Evolutionary conservation across 2,797 vertebrate species (phyloP).

Genomic region (Harpagifer antarcticus): DNA sequence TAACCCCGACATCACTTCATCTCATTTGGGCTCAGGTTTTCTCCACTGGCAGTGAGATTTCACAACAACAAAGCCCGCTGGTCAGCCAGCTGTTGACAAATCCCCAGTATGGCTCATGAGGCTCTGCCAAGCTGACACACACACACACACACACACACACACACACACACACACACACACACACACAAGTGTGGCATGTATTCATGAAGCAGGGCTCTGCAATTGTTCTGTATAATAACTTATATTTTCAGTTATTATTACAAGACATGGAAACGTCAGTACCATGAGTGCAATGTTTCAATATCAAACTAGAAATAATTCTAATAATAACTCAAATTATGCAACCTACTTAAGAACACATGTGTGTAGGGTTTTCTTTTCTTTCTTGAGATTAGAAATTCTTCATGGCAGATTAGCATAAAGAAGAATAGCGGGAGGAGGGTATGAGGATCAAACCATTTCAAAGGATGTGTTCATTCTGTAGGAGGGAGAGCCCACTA

Average conservation of each 20-base stretch:
- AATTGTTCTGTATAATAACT: slow-evolving; percentile 17
- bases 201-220: background rate
- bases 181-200: too few species aligned
- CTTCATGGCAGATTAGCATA: slow-evolving; percentile 36
- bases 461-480: slow-evolving; percentile 1
- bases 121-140: background rate
- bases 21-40: slow-evolving; percentile 41
- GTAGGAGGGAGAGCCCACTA: background rate
- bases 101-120: slow-evolving; percentile 42
- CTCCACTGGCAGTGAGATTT: slow-evolving; percentile 43
- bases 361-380: slow-evolving; percentile 25
- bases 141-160: too few species aligned
- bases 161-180: background rate
- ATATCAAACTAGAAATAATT: background rate
- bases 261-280: background rate
- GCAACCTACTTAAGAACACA: slow-evolving; percentile 20
- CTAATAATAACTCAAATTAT: slow-evolving; percentile 1
- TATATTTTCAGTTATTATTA: background rate
- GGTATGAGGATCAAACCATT: background rate
- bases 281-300: background rate
- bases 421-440: background rate
- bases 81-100: slow-evolving; percentile 70
- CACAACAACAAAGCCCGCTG: slow-evolving; percentile 54
- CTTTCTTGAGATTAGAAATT: slow-evolving; percentile 49
- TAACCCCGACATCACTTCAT: slow-evolving; percentile 28